Evolutionary conservation across 2,888 invertebrate genomes (phyloP).

Genomic region (Stegophylla sp.): DNA sequence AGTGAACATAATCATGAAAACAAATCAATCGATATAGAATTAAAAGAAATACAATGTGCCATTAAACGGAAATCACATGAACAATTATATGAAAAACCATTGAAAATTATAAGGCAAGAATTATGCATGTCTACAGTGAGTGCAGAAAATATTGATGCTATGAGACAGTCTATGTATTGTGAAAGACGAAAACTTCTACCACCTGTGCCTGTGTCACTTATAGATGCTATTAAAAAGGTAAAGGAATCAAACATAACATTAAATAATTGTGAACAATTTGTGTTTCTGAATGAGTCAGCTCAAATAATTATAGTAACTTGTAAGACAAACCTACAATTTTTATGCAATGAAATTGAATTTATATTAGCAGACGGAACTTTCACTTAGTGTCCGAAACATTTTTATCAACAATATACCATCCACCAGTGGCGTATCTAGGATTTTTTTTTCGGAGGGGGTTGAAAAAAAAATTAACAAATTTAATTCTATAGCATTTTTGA

Average conservation of each 20-base stretch:
- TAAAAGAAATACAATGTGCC: neutral
- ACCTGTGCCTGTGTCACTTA: neutral
- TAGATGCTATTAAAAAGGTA: neutral
- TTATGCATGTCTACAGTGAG: no score
- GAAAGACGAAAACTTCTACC: neutral
- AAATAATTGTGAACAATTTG: neutral
- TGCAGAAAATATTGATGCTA: neutral
- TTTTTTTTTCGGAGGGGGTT: no score
- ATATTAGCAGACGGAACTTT: no score
- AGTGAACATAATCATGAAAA: neutral
- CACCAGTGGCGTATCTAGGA: no score
- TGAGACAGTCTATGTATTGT: neutral
- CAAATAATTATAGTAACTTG: neutral
- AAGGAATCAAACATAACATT: neutral
- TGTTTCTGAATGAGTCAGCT: no score
- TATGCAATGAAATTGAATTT: no score
- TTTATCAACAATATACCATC: no score
- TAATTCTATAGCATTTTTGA: no score
- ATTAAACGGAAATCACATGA: no score
- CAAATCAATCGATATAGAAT: neutral
- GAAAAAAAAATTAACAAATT: no score
- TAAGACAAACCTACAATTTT: neutral
- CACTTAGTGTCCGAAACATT: no score
- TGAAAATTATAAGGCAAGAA: neutral
- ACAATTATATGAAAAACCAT: neutral